Evolutionary conservation across 1,140 invertebrate genomes (phyloP).

Genomic region (Ctenoplectra terminalis): DNA sequence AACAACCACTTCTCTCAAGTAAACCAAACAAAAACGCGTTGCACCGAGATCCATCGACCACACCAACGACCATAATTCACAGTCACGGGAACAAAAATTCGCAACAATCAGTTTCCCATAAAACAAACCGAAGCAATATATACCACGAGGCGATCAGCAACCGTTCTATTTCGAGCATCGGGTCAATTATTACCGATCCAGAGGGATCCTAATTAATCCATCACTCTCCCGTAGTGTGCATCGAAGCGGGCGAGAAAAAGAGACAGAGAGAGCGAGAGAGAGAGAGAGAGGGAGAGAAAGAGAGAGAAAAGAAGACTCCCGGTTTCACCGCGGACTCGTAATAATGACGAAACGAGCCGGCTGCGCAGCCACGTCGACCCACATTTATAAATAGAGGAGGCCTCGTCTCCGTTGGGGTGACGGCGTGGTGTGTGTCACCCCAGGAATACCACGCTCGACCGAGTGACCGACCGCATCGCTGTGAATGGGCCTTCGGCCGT

Average conservation of each 20-base stretch:
- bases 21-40: too few species aligned
- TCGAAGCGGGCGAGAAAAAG: not conserved
- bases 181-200: slow-evolving; percentile 38
- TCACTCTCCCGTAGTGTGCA: not conserved
- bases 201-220: slow-evolving; percentile 44
- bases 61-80: too few species aligned
- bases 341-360: slow-evolving; percentile 75
- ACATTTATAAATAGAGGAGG: slow-evolving; percentile 80
- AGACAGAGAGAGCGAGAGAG: too few species aligned
- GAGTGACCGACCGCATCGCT: slow-evolving; percentile 70
- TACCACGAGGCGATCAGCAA: not conserved
- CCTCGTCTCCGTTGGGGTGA: slow-evolving; percentile 72
- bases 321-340: slow-evolving; percentile 67
- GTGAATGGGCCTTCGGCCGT: slow-evolving; percentile 67
- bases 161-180: slow-evolving; percentile 3
- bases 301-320: not conserved
- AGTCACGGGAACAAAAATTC: too few species aligned
- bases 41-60: too few species aligned
- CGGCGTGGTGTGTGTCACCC: slow-evolving; percentile 74
- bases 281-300: not conserved
- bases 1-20: too few species aligned
- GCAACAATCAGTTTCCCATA: too few species aligned
- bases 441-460: slow-evolving; percentile 75
- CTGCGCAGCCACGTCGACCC: slow-evolving; percentile 73
- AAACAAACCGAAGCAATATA: too few species aligned